Evolutionary conservation across 1,140 invertebrate genomes (phyloP), one percentile per base, ranked within the genome.

Genomic region (Hormaphis cornu): DNA sequence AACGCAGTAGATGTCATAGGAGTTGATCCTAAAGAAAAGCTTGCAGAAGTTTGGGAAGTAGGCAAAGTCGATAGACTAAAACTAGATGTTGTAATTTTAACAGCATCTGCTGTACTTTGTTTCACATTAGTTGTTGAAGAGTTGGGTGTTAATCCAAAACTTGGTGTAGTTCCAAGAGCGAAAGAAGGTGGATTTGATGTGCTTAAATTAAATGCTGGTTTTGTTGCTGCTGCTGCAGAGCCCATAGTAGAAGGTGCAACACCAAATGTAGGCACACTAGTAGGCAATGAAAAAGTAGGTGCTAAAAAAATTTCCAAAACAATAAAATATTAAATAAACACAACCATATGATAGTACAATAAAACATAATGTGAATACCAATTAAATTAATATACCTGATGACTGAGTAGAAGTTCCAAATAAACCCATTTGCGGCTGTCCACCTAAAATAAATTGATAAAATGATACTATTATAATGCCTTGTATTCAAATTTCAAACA

Each of bases 341-440:
- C 5, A 7, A 44, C 16, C 14, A 44, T 44, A 44, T 44, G 42
- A 44, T n/a, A 8, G 5, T 44, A n/a, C 5, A 44, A n/a, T 44
- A 44, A n/a, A 4, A 30, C 2, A 52, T 52, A 16, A 28, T 16
- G 14, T 52, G 28, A 16, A 28, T 26, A 4, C 28, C 24, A 52
- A 1, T 30, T 52, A 4, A 52, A 26, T 16, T 50, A 54, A 33
- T 18, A 54, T 54, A 54, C 52, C 28, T 33, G 52, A 4, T 33
- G 52, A 20, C 8, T 30, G 28, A 58, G 28, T 20, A 56, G 30
- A 6, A 58, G 28, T 12, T 20, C 54, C 54, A 37, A 58, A 58
- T 35, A 58, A 35, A 14, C 54, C 54, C 35, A 58, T n/a, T 9
- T 58, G 54, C 18, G 54, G n/a, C 24, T 58, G 54, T 22, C 54